Base-by-base conservation (phyloP, 2,113 vertebrate species). In the Sapajus apella region DNA sequence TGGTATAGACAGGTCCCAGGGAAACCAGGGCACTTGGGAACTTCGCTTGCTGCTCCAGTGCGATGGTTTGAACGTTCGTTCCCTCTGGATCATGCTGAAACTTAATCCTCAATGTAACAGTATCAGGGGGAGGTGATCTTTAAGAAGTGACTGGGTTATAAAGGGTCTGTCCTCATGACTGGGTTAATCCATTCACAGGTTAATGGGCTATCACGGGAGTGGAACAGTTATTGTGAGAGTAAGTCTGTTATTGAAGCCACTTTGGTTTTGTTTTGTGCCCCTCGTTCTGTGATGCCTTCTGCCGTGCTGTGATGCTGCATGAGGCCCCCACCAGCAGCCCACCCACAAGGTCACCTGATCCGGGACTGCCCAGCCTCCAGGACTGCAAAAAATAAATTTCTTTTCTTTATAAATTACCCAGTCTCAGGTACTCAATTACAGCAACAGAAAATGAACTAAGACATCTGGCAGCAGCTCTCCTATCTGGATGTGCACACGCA, bases 401-500 rank as follows among this genome's bases (percentile, higher is more conserved):
- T 77, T 18, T 77, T 32, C 75, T 47, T 32, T 47, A 27, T 77
- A 32, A 40, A 73, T 77, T 5, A 18, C 14, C 27, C 45, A 30
- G 75, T 47, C 43, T 47, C 75, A 32, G 16, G 14, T 47, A 30
- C 27, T 77, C 75, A 47, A 16, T 32, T 32, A 32, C 8, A 77
- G 75, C 43, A 17, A 77, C 16, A 47, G 27, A 47, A 27, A 47
- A 76, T 9, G 13, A 13, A 77, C 45, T 18, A 77, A 76, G 25
- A 77, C 0, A 13, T 27, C 10, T 23, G 21, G 14, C 27, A 17
- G 17, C 17, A 8, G n/a, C 2, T 10, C 43, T n/a, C 20, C 16
- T 1, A 6, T 8, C 55, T 3, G 20, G n/a, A 4, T 4, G 10
- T 18, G 52, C 20, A 21, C 1, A 0, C 14, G 43, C 23, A 43